Conservation (phyloP, 2,113 vertebrate species). For the Pteruthius melanotis region DNA sequence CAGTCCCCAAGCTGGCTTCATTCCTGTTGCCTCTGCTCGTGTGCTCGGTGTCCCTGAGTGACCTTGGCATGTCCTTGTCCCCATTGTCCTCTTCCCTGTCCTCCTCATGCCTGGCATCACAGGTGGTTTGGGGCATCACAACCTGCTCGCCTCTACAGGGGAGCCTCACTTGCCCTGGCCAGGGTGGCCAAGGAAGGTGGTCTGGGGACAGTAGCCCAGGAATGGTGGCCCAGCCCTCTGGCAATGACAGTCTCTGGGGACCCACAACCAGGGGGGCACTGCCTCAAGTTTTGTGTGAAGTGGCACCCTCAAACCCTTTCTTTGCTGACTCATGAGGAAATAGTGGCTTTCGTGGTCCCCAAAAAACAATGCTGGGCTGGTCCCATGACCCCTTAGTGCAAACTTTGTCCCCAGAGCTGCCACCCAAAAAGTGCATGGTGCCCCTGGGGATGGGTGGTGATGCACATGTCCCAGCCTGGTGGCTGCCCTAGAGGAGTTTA, state of each 20-base stretch:
- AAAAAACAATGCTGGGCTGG: not conserved
- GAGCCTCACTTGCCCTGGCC: not conserved
- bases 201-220: not conserved
- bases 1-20: not conserved
- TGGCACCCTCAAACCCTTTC: not conserved
- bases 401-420: not conserved
- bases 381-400: not conserved
- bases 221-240: not conserved
- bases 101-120: not conserved
- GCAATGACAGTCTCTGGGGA: not conserved
- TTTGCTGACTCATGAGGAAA: not conserved
- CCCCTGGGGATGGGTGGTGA: not conserved
- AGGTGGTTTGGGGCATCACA: not conserved
- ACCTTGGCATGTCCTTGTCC: conserved; percentile 61
- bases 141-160: not conserved
- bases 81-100: not conserved
- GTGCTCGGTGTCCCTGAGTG: not conserved
- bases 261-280: not conserved
- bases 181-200: not conserved
- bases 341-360: fast-evolving
- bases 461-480: not conserved
- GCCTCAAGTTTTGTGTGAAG: not conserved
- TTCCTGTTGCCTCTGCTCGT: not conserved
- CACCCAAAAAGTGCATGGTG: not conserved
- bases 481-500: not conserved